A percentile compares a stretch with the other conserved stretches of the same genome.
Conservation (phyloP, 2,888 invertebrate species). For the Adineta ricciae region DNA sequence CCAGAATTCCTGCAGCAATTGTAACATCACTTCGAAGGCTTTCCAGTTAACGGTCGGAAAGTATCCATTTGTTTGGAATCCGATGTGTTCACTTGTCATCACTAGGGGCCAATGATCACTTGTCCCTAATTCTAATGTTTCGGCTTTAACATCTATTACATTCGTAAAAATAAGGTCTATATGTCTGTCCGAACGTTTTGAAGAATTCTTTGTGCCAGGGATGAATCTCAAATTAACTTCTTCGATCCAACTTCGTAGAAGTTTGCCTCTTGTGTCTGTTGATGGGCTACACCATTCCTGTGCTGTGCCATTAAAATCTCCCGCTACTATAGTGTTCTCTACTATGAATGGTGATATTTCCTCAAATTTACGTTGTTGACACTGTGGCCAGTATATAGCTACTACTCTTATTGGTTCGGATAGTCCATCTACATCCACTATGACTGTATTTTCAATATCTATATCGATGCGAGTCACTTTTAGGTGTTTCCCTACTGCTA, state of each 20-base stretch:
- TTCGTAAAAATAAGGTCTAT: neutral
- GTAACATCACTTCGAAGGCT: neutral
- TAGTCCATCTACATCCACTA: neutral
- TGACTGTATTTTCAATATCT: neutral
- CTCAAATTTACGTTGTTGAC: neutral
- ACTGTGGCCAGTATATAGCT: neutral
- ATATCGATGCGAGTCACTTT: neutral
- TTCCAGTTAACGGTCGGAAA: neutral
- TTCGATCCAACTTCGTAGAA: neutral
- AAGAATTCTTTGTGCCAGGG: neutral
- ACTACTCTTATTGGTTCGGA: neutral
- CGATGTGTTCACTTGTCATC: neutral
- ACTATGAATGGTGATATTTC: neutral
- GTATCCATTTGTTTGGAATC: neutral
- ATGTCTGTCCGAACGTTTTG: neutral
- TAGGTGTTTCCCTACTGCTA: neutral
- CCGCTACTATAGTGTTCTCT: neutral
- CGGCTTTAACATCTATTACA: neutral
- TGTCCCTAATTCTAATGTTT: neutral
- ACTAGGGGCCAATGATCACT: neutral
- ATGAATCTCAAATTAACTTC: neutral
- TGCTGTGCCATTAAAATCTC: neutral
- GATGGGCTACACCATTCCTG: neutral
- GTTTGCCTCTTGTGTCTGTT: neutral
- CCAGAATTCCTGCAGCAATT: neutral